Percentiles rank a stretch among this genome's conserved stretches.
Evolutionary conservation across 2,113 vertebrate species (phyloP).

Genomic region (Gymnorhina tibicen): DNA sequence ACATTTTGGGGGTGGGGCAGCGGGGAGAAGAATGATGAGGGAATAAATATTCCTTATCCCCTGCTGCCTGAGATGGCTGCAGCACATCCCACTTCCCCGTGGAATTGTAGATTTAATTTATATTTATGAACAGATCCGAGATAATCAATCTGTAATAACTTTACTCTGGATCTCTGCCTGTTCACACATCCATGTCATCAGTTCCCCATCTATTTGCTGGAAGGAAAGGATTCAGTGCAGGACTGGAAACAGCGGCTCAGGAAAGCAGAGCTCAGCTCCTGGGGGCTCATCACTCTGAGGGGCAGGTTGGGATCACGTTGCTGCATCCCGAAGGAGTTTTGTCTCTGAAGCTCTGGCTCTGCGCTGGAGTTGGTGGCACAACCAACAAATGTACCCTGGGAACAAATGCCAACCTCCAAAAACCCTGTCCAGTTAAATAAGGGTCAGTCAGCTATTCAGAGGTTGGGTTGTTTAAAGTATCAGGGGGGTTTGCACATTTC

Average conservation of each 20-base stretch:
- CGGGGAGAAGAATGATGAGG: neutral
- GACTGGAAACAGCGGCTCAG: neutral
- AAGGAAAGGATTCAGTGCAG: neutral
- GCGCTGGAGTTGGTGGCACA: neutral
- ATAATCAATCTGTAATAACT: neutral
- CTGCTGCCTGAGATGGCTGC: neutral
- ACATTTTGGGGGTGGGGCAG: neutral
- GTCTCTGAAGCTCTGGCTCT: neutral
- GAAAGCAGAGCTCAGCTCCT: neutral
- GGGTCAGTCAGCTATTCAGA: neutral
- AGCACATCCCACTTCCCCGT: neutral
- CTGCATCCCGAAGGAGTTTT: neutral
- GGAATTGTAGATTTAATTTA: neutral
- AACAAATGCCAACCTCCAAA: neutral
- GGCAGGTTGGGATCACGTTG: neutral
- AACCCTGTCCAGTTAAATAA: neutral
- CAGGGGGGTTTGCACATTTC: neutral
- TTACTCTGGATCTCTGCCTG: neutral
- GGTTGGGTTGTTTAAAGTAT: neutral
- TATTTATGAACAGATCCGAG: constrained; percentile 17
- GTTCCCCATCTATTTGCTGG: neutral
- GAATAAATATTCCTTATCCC: neutral
- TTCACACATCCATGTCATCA: neutral
- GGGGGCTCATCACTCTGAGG: neutral
- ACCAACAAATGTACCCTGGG: neutral